Percentiles rank a stretch among this genome's conserved stretches.
These are phyloP conservation scores for Leptopilina drosophilae DNA, from an alignment of 2,888 invertebrate genomes.

Conservation along the genomic window DNA sequence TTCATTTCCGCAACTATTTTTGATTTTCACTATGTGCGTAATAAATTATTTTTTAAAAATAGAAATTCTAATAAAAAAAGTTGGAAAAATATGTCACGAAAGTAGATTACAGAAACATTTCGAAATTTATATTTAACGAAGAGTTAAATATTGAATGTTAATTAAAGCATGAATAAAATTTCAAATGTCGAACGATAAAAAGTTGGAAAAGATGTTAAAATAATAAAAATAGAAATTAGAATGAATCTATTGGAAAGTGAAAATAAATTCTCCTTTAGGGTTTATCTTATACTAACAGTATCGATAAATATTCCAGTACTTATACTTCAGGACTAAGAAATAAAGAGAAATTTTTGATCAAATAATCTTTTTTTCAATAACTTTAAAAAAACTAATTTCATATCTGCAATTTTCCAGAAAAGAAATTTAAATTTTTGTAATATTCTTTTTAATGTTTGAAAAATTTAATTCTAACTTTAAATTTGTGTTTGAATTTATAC, in stretches of 20 bases:
- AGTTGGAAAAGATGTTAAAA: not conserved
- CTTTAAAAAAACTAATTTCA: constrained; percentile 13
- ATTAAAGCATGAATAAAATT: constrained; percentile 18
- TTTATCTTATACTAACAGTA: constrained; percentile 78
- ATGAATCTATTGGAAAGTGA: constrained; percentile 52
- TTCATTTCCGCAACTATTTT: no score
- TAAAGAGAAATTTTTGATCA: constrained; percentile 66
- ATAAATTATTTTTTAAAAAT: no score
- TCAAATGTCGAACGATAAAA: not conserved
- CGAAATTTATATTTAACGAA: not conserved
- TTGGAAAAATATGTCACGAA: no score
- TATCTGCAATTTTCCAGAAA: no score
- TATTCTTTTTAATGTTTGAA: no score
- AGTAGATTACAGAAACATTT: not conserved
- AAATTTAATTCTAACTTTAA: no score
- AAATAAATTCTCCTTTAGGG: constrained; percentile 69
- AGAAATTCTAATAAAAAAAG: no score
- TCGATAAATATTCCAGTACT: constrained; percentile 78
- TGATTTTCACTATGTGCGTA: no score
- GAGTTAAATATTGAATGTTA: not conserved
- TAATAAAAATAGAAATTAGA: not conserved
- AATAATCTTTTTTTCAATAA: constrained; percentile 44
- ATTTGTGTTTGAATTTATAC: not conserved
- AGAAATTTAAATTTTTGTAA: no score
- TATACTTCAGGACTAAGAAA: constrained; percentile 77